These are phyloP conservation scores for Homarus gammarus DNA, from an alignment of 2,888 invertebrate species.

Conservation along the genomic window DNA sequence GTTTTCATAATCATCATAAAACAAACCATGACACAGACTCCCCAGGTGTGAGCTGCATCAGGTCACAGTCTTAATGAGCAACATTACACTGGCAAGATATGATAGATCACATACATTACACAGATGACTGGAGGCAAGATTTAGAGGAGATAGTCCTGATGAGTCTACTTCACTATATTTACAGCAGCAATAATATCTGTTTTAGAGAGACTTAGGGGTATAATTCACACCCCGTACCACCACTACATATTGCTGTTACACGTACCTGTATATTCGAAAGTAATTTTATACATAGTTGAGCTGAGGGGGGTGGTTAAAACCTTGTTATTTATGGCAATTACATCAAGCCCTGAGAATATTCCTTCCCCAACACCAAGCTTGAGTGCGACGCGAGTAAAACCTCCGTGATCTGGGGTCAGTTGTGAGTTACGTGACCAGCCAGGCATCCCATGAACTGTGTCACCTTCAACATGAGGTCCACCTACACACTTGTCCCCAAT, in stretches of 20 bases:
- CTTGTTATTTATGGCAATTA: background rate
- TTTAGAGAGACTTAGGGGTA: background rate
- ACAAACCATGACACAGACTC: no score
- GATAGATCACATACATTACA: no score
- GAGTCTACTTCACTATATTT: background rate
- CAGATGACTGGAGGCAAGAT: no score
- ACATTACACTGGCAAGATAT: no score
- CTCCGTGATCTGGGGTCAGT: background rate
- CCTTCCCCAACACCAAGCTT: background rate
- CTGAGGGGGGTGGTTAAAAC: background rate
- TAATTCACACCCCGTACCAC: background rate
- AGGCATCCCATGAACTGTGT: background rate
- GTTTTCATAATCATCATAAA: no score
- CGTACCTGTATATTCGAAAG: background rate
- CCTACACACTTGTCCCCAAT: background rate
- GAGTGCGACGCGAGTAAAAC: background rate
- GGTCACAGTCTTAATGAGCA: no score
- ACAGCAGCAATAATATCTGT: background rate
- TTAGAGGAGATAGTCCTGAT: background rate
- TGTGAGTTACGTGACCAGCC: background rate
- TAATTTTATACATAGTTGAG: background rate
- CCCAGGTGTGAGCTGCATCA: no score
- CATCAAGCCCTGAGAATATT: background rate
- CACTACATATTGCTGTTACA: background rate
- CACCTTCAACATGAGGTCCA: background rate